Base-by-base conservation (phyloP, 2,888 invertebrate genomes). In the Calameuta idolon region DNA sequence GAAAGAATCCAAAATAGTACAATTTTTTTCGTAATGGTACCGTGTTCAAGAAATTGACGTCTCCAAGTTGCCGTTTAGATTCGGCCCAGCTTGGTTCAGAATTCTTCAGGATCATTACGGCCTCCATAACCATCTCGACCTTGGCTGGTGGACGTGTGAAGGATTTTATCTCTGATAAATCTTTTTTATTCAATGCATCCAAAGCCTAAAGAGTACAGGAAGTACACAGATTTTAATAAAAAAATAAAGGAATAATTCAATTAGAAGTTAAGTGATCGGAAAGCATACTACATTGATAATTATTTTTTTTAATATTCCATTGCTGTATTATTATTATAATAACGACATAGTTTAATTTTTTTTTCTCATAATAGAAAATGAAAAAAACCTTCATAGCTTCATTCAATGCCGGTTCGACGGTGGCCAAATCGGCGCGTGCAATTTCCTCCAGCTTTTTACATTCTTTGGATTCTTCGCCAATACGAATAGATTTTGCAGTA, bases 121-220 rank as follows among this genome's bases (percentile, higher is more conserved):
- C 97, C 91, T 98, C 97, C 94, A 98, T 94, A 0, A 97, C 96
- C 94, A 96, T 96, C 92, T 97, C 97, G 0, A 98, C 97, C 90
- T 97, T 96, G 78, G 94, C 93, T 2, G 98, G 98, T 1, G 98
- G 98, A 80, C 96, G 95, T 0, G 96, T 95, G 90, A 98, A 98
- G 0, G 97, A 97, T 90, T 97, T 97, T 79, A 98, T 96, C 93
- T 98, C 98, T 69, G 96, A 95, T 78, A 98, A 95, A 88, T 97
- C 97, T 88, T 96, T 96, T 91, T 97, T 97, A 89, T 96, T 97
- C 31, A 97, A 90, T 0, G 96, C 94, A 87, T 96, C 96, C 75
- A 97, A 91, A 0, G 97, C 97, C 93, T 93, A 84, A n/a, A 77
- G 73, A 55, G 55, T 55, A 55, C 23, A 55, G 2, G 23, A 23